A percentile compares a stretch with the other conserved stretches of the same genome.
phyloP scores from a whole-genome alignment of 2,113 vertebrate genomes.

The Paramormyrops kingsleyae region DNA sequence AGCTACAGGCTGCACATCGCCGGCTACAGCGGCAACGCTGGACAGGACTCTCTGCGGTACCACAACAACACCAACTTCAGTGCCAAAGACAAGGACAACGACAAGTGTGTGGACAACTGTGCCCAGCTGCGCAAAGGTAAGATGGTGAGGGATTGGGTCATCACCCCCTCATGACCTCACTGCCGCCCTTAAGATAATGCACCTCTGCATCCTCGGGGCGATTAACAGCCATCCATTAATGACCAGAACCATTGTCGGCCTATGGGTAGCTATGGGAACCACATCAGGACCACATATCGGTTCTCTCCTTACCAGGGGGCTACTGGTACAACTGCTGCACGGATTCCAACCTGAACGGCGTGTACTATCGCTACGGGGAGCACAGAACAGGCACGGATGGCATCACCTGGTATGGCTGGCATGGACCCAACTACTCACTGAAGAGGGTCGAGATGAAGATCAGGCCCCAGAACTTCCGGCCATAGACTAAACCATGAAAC shows the following conservation, averaged over 20 bases:
- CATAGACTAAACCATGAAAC: slow-evolving; percentile 34
- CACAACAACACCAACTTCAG: slow-evolving; percentile 99
- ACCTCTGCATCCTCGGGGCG: not conserved
- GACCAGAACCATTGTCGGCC: not conserved
- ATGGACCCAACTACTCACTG: slow-evolving; percentile 84
- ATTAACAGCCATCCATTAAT: not conserved
- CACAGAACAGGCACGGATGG: slow-evolving; percentile 79
- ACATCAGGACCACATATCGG: not conserved
- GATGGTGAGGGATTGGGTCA: not conserved
- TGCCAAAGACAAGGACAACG: slow-evolving; percentile 92
- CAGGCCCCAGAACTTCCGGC: slow-evolving; percentile 74
- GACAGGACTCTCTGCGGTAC: slow-evolving; percentile 77
- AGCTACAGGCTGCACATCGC: slow-evolving; percentile 85
- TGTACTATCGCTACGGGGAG: slow-evolving; percentile 79
- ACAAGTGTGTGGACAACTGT: slow-evolving; percentile 93
- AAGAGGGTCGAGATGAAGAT: slow-evolving; percentile 95
- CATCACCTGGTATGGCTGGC: slow-evolving; percentile 96
- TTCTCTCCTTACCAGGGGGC: slow-evolving; percentile 63
- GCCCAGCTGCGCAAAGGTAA: slow-evolving; percentile 83
- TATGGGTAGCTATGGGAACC: not conserved
- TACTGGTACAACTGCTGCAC: slow-evolving; percentile 99
- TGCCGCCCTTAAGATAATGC: not conserved
- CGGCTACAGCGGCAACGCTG: slow-evolving; percentile 78
- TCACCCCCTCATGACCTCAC: not conserved
- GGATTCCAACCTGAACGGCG: slow-evolving; percentile 90